Conservation (phyloP, 1,140 invertebrate genomes). For the Catajapyx aquilonaris region DNA sequence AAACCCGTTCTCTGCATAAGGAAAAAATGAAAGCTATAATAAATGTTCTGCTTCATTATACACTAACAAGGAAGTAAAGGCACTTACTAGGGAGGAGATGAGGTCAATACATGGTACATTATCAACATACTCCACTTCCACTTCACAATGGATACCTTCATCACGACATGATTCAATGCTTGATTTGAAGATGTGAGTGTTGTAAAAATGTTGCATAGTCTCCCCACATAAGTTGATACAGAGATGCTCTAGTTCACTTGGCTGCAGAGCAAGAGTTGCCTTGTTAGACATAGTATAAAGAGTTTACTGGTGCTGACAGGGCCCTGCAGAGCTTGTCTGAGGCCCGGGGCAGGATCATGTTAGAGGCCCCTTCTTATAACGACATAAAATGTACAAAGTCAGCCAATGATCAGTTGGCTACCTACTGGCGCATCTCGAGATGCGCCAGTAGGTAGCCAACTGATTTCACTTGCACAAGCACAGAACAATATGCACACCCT, state of each 20-base stretch:
- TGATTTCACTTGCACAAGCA: too few relatives aligned
- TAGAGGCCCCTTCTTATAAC: too few relatives aligned
- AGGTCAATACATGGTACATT: conserved; percentile 91
- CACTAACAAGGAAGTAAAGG: background rate
- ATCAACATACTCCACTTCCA: conserved; percentile 83
- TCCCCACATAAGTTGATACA: conserved; percentile 90
- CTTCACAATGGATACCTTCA: conserved; percentile 75
- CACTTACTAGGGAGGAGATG: conserved; percentile 62
- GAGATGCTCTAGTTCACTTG: conserved; percentile 73
- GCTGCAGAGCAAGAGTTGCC: conserved; percentile 21
- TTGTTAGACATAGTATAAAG: background rate
- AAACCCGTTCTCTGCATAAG: conserved; percentile 51
- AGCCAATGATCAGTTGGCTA: too few relatives aligned
- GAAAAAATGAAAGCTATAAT: conserved; percentile 8
- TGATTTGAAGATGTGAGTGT: conserved; percentile 88
- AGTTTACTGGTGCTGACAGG: too few relatives aligned
- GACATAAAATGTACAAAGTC: too few relatives aligned
- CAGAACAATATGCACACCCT: too few relatives aligned
- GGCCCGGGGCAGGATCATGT: too few relatives aligned
- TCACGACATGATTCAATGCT: conserved; percentile 82
- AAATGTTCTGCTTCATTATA: conserved; percentile 1
- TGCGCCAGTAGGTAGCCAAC: too few relatives aligned
- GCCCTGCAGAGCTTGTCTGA: too few relatives aligned
- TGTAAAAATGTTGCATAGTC: conserved; percentile 95
- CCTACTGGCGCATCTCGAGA: too few relatives aligned